Percentiles rank a stretch among this genome's conserved stretches.
Conservation (phyloP, 2,113 vertebrate genomes). For the Platysternon megacephalum region DNA sequence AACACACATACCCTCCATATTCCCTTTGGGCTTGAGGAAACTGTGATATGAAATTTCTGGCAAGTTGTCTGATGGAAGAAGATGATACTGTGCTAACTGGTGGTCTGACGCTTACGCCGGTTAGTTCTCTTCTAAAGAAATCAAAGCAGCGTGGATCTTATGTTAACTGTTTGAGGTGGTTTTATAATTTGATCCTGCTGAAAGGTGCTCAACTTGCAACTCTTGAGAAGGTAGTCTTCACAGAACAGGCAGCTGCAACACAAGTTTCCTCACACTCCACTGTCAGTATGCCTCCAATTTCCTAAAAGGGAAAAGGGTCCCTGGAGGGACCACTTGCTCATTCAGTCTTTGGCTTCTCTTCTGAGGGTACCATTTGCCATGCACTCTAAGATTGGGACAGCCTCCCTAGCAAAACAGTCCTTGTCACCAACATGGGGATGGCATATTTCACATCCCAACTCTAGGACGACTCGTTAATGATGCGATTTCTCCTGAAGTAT, state of each 20-base stretch:
- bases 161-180: not conserved
- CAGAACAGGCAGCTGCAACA: not conserved
- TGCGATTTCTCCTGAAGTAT: not conserved
- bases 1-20: not conserved
- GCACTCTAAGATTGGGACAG: accelerated
- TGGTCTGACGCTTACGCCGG: not conserved
- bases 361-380: not conserved
- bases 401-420: accelerated
- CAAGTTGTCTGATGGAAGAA: too few species aligned
- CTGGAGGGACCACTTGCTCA: not conserved
- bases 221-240: not conserved
- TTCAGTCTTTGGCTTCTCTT: not conserved
- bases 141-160: not conserved
- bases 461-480: not conserved
- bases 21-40: not conserved
- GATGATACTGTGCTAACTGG: not conserved
- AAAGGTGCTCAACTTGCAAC: not conserved
- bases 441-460: not conserved
- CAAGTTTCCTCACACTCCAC: not conserved
- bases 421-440: not conserved
- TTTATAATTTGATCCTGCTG: not conserved
- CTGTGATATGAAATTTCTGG: too few species aligned
- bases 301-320: not conserved
- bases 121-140: not conserved
- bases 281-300: not conserved